A percentile compares a stretch with the other conserved stretches of the same genome.
phyloP scores from a whole-genome alignment of 2,113 vertebrate genomes.

The Poicephalus meyeri region DNA sequence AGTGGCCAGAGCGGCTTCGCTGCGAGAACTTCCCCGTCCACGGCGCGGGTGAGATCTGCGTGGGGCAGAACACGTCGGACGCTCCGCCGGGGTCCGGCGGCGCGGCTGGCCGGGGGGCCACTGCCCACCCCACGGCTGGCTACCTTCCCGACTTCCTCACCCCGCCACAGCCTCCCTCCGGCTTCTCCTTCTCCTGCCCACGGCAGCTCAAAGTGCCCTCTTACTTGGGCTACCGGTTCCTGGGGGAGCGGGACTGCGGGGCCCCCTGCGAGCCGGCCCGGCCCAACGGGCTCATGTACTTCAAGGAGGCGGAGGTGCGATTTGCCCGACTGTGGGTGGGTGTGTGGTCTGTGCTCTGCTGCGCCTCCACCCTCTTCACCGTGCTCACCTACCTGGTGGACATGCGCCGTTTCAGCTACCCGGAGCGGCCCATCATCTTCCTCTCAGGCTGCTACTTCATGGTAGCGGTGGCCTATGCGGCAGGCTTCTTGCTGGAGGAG shows the following conservation, averaged over 20 bases:
- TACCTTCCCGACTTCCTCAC: slow-evolving; percentile 70
- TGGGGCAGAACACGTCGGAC: slow-evolving; percentile 90
- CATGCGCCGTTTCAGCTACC: slow-evolving; percentile 88
- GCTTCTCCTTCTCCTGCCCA: slow-evolving; percentile 85
- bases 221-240: slow-evolving; percentile 88
- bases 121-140: slow-evolving; percentile 73
- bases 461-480: slow-evolving; percentile 87
- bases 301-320: slow-evolving; percentile 86
- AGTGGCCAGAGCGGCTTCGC: slow-evolving; percentile 93
- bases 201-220: slow-evolving; percentile 87
- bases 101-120: slow-evolving; percentile 55
- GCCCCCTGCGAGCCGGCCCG: slow-evolving; percentile 87
- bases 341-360: slow-evolving; percentile 87
- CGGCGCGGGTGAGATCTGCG: slow-evolving; percentile 91
- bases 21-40: slow-evolving; percentile 94
- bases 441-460: slow-evolving; percentile 93
- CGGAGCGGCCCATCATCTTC: slow-evolving; percentile 91
- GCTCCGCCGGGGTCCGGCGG: slow-evolving; percentile 21
- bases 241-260: slow-evolving; percentile 89
- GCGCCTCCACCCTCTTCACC: slow-evolving; percentile 88
- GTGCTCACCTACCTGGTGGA: slow-evolving; percentile 91
- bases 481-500: slow-evolving; percentile 88
- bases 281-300: slow-evolving; percentile 90
- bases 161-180: slow-evolving; percentile 25
- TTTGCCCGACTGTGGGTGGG: slow-evolving; percentile 90